These are phyloP conservation scores for Caenorhabditis virilis DNA, from an alignment of 2,888 invertebrate genomes.

Conservation along the genomic window DNA sequence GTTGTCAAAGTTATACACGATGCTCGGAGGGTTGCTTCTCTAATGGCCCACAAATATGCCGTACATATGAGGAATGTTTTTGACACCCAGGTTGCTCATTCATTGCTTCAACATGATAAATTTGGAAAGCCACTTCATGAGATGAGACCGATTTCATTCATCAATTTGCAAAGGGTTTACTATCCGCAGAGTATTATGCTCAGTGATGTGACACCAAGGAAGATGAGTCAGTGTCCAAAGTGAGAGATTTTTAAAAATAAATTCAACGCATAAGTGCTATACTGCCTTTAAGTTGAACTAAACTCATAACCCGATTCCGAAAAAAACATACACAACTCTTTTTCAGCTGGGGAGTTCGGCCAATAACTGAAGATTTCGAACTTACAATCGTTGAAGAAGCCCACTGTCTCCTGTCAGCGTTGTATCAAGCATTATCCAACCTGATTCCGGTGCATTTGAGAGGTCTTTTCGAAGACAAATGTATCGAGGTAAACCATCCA, in stretches of 20 bases:
- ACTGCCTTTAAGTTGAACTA: background rate
- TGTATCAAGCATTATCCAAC: constrained; percentile 60
- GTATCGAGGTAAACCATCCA: constrained; percentile 49
- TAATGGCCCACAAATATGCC: constrained; percentile 63
- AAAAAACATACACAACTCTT: background rate
- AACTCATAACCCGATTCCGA: background rate
- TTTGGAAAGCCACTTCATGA: constrained; percentile 89
- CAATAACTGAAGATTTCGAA: constrained; percentile 62
- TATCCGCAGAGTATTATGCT: constrained; percentile 79
- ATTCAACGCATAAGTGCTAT: background rate
- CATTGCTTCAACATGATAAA: constrained; percentile 86
- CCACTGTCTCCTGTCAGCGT: constrained; percentile 61
- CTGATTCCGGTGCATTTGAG: constrained; percentile 59
- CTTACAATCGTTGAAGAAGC: constrained; percentile 63
- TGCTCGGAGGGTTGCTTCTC: constrained; percentile 54
- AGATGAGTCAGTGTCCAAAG: constrained; percentile 62
- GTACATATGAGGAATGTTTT: constrained; percentile 64
- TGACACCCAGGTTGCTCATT: constrained; percentile 78
- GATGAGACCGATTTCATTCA: constrained; percentile 88
- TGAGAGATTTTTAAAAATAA: constrained; percentile 20
- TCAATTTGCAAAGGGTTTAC: constrained; percentile 76
- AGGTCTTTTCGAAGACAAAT: constrained; percentile 63
- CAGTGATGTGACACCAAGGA: constrained; percentile 87
- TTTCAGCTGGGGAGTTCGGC: constrained; percentile 65
- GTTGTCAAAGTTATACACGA: constrained; percentile 67